Base-by-base conservation (phyloP, 2,888 invertebrate species). In the Cheilosia soror region DNA sequence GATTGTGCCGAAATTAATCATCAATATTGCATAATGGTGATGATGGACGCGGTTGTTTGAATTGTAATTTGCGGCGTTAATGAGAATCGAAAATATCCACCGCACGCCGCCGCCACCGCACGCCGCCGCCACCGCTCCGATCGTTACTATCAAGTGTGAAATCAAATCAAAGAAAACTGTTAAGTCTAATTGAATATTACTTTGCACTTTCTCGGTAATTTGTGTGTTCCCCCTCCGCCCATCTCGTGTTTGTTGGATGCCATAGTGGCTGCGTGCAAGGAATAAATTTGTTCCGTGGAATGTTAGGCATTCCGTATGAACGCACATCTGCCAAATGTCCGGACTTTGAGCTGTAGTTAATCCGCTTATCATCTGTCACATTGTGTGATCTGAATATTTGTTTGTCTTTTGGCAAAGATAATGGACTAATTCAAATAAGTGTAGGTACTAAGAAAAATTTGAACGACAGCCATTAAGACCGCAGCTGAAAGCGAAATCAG, bases 371-470 rank as follows among this genome's bases (percentile, higher is more conserved):
- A 40, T 47, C 71, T 71, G 31, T 20, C 5, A 0, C n/a, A 58
- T 37, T n/a, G 4, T 76, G 81, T 82, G 82, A 71, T 82, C 77
- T 65, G 77, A 82, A 81, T 81, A 63, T 58, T 63, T 40, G 53
- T 68, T 33, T 9, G 1, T 37, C 11, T 9, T 9, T 4, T 37
- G 37, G 11, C 37, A 37, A 11, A 37, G 11, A 37, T 11, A 4
- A 4, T 37, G 37, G 11, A 11, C 11, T 4, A 37, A 11, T 37
- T 37, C 11, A 37, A 37, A 33, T 33, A 2, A 31, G 31, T 9
- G 33, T 0, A 11, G 11, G 11, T 37, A 11, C 37, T 37, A 37
- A 37, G 37, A 37, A 37, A 37, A 11, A 37, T 37, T 37, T 37
- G 11, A 37, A 9, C 37, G 37, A 31, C 5, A 5, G 31, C 31